These are phyloP conservation scores for Phoebastria nigripes DNA, from an alignment of 2,797 vertebrate genomes.

Conservation along the genomic window DNA sequence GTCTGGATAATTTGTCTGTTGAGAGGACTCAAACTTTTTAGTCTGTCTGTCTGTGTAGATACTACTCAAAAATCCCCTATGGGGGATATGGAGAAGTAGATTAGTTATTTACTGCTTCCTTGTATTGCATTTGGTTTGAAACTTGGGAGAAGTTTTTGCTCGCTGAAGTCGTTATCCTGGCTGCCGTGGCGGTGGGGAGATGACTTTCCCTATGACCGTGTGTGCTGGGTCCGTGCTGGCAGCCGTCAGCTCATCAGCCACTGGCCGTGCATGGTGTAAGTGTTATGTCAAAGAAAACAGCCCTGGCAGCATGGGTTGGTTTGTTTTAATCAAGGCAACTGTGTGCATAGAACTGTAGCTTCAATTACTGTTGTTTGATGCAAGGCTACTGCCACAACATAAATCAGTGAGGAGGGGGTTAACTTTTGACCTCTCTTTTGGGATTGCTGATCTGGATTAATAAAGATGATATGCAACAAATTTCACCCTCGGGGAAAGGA, in stretches of 20 bases:
- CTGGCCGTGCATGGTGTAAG: fast-evolving
- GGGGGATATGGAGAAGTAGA: not conserved
- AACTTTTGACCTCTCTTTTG: not conserved
- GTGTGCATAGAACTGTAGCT: not conserved
- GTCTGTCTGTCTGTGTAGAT: not conserved
- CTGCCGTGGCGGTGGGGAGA: not conserved
- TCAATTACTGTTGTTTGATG: not conserved
- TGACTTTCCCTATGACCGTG: not conserved
- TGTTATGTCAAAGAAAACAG: fast-evolving
- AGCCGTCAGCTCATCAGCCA: fast-evolving
- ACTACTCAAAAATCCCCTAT: not conserved
- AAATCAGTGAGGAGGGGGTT: not conserved
- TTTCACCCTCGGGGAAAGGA: not conserved
- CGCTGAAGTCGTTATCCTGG: not conserved
- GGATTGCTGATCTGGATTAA: not conserved
- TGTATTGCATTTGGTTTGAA: not conserved
- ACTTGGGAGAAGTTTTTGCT: not conserved
- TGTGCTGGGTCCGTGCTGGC: fast-evolving
- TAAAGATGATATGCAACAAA: not conserved
- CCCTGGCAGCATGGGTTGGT: not conserved
- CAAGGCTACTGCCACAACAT: not conserved
- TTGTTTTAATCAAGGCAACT: not conserved
- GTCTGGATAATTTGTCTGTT: not conserved
- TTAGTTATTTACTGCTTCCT: not conserved
- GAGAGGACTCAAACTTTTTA: not conserved